phyloP scores from a whole-genome alignment of 2,797 vertebrate species.

The Craterocephalus amniculus region DNA sequence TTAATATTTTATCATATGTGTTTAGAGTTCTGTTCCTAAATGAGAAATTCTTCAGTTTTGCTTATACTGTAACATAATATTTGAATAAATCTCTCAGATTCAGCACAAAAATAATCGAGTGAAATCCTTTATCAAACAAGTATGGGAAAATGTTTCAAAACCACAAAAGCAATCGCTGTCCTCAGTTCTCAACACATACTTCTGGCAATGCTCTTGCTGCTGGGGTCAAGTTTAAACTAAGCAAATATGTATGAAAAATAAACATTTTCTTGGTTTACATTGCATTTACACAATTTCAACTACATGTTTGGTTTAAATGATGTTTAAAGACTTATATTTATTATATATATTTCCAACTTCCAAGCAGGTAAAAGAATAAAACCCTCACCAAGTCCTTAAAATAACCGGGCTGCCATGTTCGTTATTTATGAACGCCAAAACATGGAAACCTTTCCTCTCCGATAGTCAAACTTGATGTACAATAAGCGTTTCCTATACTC shows the following conservation, averaged over 20 bases:
- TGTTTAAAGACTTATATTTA: neutral
- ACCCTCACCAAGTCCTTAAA: too few relatives aligned
- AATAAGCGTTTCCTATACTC: too few relatives aligned
- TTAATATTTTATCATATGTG: conserved; percentile 67
- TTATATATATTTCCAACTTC: too few relatives aligned
- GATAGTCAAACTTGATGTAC: too few relatives aligned
- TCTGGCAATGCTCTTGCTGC: neutral
- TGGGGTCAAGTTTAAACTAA: neutral
- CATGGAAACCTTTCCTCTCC: too few relatives aligned
- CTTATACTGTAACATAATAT: conserved; percentile 22
- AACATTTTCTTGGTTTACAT: neutral
- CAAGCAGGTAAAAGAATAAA: too few relatives aligned
- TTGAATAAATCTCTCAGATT: conserved; percentile 46
- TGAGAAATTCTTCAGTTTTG: conserved; percentile 46
- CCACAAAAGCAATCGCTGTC: too few relatives aligned
- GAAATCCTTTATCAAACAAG: too few relatives aligned
- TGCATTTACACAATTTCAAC: neutral
- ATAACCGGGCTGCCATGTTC: too few relatives aligned
- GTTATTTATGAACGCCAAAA: too few relatives aligned
- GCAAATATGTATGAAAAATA: neutral
- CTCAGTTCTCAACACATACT: too few relatives aligned
- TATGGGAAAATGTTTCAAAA: too few relatives aligned
- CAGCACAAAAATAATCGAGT: conserved; percentile 23
- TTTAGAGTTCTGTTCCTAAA: conserved; percentile 63
- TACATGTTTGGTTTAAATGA: neutral